A percentile compares a stretch with the other conserved stretches of the same genome.
phyloP scores from a whole-genome alignment of 2,888 invertebrate species.

The Diaphora mendica region DNA sequence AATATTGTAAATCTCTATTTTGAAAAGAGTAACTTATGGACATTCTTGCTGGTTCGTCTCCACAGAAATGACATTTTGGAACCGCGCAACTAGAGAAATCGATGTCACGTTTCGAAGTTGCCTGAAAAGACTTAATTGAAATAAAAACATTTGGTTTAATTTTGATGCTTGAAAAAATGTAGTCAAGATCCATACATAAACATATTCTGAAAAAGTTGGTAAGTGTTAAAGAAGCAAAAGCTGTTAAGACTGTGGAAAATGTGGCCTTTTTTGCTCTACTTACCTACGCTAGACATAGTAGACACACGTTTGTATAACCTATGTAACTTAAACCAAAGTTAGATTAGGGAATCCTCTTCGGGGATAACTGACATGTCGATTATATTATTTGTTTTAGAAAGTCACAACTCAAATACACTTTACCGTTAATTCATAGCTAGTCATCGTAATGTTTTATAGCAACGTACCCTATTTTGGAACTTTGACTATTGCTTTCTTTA shows the following conservation, averaged over 20 bases:
- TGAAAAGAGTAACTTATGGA: too few relatives aligned
- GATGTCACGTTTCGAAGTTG: too few relatives aligned
- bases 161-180: too few relatives aligned
- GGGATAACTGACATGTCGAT: slow-evolving; percentile 11
- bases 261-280: neutral
- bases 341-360: slow-evolving; percentile 8
- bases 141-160: too few relatives aligned
- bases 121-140: too few relatives aligned
- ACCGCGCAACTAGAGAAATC: too few relatives aligned
- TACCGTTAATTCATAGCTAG: slow-evolving; percentile 22
- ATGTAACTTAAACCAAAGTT: slow-evolving; percentile 16
- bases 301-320: neutral
- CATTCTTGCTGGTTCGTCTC: too few relatives aligned
- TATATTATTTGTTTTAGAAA: slow-evolving; percentile 25
- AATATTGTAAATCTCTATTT: too few relatives aligned
- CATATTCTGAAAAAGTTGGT: neutral
- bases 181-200: too few relatives aligned
- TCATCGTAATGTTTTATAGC: slow-evolving; percentile 19
- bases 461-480: slow-evolving; percentile 10
- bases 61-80: too few relatives aligned
- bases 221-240: neutral
- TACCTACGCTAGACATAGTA: neutral
- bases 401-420: slow-evolving; percentile 24
- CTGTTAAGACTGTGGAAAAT: neutral
- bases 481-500: slow-evolving; percentile 13